phyloP scores from a whole-genome alignment of 2,113 vertebrate species.

The Osmerus mordax region DNA sequence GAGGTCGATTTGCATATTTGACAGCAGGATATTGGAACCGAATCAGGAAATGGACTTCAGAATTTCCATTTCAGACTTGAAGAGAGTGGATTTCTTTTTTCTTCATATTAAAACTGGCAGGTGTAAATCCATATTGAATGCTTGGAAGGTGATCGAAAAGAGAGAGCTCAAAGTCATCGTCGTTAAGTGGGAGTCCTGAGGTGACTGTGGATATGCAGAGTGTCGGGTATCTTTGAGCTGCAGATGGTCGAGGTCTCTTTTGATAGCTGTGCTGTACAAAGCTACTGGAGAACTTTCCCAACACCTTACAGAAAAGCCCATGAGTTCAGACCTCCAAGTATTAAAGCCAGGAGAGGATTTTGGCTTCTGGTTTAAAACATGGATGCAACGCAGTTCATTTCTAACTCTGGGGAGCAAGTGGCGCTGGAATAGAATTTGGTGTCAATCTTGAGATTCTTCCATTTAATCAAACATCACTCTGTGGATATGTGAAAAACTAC shows the following conservation, averaged over 20 bases:
- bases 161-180: slow-evolving; percentile 48
- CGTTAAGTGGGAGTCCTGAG: slow-evolving; percentile 52
- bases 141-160: slow-evolving; percentile 50
- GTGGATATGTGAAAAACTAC: too few relatives aligned
- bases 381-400: not conserved
- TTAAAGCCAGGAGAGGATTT: slow-evolving; percentile 43
- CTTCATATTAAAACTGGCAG: slow-evolving; percentile 62
- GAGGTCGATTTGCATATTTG: slow-evolving; percentile 62
- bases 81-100: slow-evolving; percentile 40
- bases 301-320: slow-evolving; percentile 30
- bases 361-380: slow-evolving; percentile 39
- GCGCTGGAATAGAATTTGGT: not conserved
- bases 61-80: slow-evolving; percentile 15
- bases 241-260: slow-evolving; percentile 53
- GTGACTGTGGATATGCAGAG: slow-evolving; percentile 54
- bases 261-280: slow-evolving; percentile 44
- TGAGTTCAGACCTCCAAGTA: slow-evolving; percentile 30
- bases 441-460: not conserved
- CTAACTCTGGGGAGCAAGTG: not conserved
- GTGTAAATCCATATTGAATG: slow-evolving; percentile 61
- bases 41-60: slow-evolving; percentile 53
- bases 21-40: slow-evolving; percentile 59
- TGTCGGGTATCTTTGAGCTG: slow-evolving; percentile 58
- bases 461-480: not conserved
- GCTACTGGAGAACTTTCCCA: slow-evolving; percentile 45